A percentile compares a stretch with the other conserved stretches of the same genome.
These are phyloP conservation scores for Hafferia zeledoni DNA, from an alignment of 2,797 vertebrate species.

Conservation along the genomic window DNA sequence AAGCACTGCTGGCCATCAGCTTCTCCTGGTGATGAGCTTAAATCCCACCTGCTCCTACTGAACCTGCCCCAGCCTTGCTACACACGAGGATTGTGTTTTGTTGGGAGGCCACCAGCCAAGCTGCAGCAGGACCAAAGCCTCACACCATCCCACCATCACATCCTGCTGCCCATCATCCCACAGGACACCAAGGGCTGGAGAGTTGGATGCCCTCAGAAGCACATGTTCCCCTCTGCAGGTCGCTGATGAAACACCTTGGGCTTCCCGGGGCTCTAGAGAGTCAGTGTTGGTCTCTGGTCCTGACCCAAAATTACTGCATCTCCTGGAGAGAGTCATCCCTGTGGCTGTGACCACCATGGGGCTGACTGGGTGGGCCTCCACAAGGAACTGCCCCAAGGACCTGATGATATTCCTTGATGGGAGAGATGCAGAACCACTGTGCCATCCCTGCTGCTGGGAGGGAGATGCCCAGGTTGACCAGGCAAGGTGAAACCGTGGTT, in stretches of 20 bases:
- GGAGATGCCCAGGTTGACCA: neutral
- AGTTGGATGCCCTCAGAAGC: neutral
- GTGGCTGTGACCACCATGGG: rapidly evolving
- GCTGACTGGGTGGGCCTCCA: neutral
- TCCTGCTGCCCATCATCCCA: neutral
- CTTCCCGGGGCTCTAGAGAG: neutral
- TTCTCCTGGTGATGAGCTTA: neutral
- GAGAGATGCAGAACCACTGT: neutral
- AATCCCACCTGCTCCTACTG: neutral
- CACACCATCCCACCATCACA: rapidly evolving
- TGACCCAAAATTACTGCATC: rapidly evolving
- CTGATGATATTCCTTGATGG: neutral
- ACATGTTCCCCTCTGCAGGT: neutral
- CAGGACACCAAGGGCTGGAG: rapidly evolving
- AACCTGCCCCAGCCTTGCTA: neutral
- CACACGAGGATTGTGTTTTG: neutral
- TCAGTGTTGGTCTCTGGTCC: neutral
- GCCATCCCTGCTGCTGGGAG: neutral
- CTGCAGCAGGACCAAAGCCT: neutral
- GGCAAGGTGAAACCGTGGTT: neutral
- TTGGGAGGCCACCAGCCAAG: neutral
- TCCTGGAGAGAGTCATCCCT: neutral
- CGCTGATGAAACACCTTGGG: neutral
- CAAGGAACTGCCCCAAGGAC: neutral
- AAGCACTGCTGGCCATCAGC: neutral